phyloP scores from a whole-genome alignment of 2,888 invertebrate genomes.

The Brachynemurus nebulosus region DNA sequence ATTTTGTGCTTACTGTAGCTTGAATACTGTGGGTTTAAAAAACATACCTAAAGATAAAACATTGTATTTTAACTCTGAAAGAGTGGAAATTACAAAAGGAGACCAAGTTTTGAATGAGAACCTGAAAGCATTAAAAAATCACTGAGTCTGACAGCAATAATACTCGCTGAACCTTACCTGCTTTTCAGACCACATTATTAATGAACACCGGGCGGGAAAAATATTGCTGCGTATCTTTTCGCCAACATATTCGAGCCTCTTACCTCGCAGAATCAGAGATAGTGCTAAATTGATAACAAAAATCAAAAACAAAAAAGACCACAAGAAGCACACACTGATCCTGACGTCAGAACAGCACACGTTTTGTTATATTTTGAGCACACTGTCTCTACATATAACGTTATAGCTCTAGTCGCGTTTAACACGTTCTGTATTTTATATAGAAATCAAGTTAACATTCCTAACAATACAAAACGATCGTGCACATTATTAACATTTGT shows the following conservation, averaged over 20 bases:
- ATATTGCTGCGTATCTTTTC: conserved; percentile 30
- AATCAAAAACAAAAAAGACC: not conserved
- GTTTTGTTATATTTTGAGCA: conserved; percentile 3
- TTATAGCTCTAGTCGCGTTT: conserved; percentile 3
- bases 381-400: not conserved
- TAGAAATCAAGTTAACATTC: conserved; percentile 4
- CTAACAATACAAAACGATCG: conserved; percentile 1
- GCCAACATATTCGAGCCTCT: conserved; percentile 22
- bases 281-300: conserved; percentile 3
- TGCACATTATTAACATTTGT: conserved; percentile 2
- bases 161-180: conserved; percentile 26
- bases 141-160: too few relatives aligned
- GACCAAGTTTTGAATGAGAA: too few relatives aligned
- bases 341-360: conserved; percentile 1
- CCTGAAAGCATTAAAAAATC: too few relatives aligned
- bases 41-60: too few relatives aligned
- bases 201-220: conserved; percentile 26
- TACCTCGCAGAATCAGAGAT: too few relatives aligned
- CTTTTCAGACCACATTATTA: conserved; percentile 35
- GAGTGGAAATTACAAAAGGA: too few relatives aligned
- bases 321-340: conserved; percentile 1
- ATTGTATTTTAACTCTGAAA: too few relatives aligned
- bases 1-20: too few relatives aligned
- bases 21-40: too few relatives aligned
- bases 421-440: conserved; percentile 4